phyloP scores from a whole-genome alignment of 2,113 vertebrate species.

The Lonchura striata region DNA sequence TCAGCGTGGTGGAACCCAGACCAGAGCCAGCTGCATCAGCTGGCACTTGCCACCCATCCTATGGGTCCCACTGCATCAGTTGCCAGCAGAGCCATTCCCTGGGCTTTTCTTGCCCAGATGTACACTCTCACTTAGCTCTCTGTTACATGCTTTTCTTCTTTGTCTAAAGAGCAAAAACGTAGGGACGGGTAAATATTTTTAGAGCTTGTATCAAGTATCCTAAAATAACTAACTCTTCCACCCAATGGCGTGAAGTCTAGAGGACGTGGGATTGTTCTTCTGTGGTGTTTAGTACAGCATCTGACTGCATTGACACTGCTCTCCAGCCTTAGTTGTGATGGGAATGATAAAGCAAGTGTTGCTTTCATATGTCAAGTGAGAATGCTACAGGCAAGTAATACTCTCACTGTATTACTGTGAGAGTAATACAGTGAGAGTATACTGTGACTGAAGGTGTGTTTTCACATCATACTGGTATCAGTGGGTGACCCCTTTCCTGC shows the following conservation, averaged over 20 bases:
- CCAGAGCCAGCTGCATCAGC: neutral
- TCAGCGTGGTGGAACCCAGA: rapidly evolving
- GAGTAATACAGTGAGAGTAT: no score
- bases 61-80: neutral
- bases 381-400: neutral
- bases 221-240: neutral
- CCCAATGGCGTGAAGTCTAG: neutral
- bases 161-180: neutral
- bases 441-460: neutral
- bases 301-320: neutral
- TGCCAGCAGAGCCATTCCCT: neutral
- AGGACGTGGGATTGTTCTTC: neutral
- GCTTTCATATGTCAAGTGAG: neutral
- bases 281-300: neutral
- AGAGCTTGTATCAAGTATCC: neutral
- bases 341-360: neutral
- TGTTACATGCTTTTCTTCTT: neutral
- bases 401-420: no score
- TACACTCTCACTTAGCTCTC: neutral
- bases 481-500: neutral
- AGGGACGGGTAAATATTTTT: neutral
- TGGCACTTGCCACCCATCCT: rapidly evolving
- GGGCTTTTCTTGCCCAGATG: neutral
- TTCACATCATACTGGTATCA: neutral
- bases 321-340: neutral